These are phyloP conservation scores for Phodopus roborovskii DNA, from an alignment of 2,113 vertebrate species.

Conservation along the genomic window DNA sequence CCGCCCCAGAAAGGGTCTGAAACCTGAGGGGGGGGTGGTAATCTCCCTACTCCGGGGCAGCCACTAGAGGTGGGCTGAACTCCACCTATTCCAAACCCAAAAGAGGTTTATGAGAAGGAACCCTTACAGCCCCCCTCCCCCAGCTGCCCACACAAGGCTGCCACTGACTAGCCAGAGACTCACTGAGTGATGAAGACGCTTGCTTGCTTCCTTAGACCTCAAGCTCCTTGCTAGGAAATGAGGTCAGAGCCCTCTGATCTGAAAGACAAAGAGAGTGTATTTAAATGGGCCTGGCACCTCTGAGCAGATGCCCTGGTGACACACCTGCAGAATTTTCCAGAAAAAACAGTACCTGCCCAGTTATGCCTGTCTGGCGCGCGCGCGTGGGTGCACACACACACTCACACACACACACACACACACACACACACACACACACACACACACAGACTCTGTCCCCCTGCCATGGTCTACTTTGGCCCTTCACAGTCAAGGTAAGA, in stretches of 20 bases:
- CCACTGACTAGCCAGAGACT: not conserved
- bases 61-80: not conserved
- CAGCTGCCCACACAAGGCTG: not conserved
- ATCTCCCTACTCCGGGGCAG: not conserved
- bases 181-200: not conserved
- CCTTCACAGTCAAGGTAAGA: not conserved
- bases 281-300: not conserved
- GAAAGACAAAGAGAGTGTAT: not conserved
- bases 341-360: not conserved
- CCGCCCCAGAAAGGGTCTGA: not conserved
- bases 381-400: not conserved
- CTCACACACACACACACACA: not conserved
- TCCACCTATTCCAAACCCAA: no score
- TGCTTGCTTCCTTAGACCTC: not conserved
- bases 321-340: no score
- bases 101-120: not conserved
- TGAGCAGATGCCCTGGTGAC: not conserved
- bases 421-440: not conserved
- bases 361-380: not conserved
- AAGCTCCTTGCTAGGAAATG: not conserved
- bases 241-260: not conserved
- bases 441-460: no score
- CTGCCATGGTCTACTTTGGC: not conserved
- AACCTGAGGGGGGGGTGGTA: not conserved
- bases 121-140: not conserved